phyloP scores from a whole-genome alignment of 2,888 invertebrate species.

The Cheilosia grossa region DNA sequence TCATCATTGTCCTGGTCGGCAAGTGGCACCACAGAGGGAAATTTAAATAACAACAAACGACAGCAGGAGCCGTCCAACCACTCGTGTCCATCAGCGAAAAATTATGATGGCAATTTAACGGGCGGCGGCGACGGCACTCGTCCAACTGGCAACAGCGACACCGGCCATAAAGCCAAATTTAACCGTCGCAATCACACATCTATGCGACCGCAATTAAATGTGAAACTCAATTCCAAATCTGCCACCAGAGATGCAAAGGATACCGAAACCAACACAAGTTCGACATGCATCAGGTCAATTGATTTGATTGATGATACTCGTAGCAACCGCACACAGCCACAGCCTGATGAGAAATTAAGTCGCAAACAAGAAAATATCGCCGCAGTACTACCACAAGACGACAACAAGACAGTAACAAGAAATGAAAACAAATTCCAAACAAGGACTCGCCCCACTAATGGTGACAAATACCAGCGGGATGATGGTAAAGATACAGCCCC shows the following conservation, averaged over 20 bases:
- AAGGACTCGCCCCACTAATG: constrained; percentile 53
- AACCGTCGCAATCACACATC: constrained; percentile 49
- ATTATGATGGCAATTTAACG: constrained; percentile 64
- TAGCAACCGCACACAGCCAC: constrained; percentile 26
- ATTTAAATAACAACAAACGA: constrained; percentile 57
- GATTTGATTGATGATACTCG: constrained; percentile 77
- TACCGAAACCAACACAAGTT: constrained; percentile 78
- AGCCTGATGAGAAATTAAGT: constrained; percentile 61
- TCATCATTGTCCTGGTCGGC: constrained; percentile 20
- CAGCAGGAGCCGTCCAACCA: constrained; percentile 34
- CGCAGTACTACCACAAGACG: constrained; percentile 33
- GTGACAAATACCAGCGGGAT: constrained; percentile 65
- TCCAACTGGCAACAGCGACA: constrained; percentile 35
- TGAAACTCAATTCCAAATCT: constrained; percentile 51
- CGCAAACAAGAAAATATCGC: constrained; percentile 67
- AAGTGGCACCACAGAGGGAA: constrained; percentile 38
- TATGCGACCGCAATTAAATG: constrained; percentile 61
- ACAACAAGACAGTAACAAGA: constrained; percentile 69
- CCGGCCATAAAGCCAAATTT: constrained; percentile 48
- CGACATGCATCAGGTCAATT: constrained; percentile 79
- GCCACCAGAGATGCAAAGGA: constrained; percentile 75
- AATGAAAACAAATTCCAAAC: constrained; percentile 70
- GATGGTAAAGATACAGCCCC: constrained; percentile 38
- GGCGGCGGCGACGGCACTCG: constrained; percentile 14
- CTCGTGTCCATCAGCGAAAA: constrained; percentile 60